Evolutionary conservation across 2,797 vertebrate species (phyloP), one percentile per base, ranked within the genome.

Genomic region (Phrynocephalus forsythii): DNA sequence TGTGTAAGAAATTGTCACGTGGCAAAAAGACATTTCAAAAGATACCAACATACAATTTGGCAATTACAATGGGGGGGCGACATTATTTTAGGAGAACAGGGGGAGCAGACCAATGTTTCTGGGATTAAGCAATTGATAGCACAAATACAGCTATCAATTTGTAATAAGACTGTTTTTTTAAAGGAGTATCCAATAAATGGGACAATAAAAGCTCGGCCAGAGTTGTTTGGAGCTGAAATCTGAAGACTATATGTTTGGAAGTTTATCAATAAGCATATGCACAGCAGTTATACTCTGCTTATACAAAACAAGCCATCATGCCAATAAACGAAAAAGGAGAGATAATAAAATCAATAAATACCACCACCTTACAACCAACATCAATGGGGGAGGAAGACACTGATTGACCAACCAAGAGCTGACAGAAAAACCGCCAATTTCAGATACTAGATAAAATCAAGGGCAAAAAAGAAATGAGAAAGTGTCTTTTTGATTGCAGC

Each of bases 311-410:
- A 88, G 94, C 69, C 13, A 94, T 80, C 87, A 82, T 86, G 89
- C 0, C 84, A 90, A 87, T 86, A 93, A 96, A 13, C 3, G 52
- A 13, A 56, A 90, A 90, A 90, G 86, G 89, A 94, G 13, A 90
- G 84, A 87, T 79, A 82, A 82, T 67, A 69, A 56, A 79, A 44
- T 69, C 63, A 94, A 93, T 82, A 95, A 92, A 94, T 87, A 92
- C 96, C 94, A 93, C 93, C 95, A 96, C 96, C 94, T 95, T 88
- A 95, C 93, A 95, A 95, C 96, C 96, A 93, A 92, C 96, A 94
- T 0, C 97, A 90, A 44, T 78, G 60, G 88, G 82, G 93, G 94
- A 95, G 95, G 92, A 95, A 95, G 94, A 93, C 90, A 95, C 89
- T 85, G 89, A 96, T 77, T 94, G 95, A 93, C 92, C 92, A 82